Base-by-base conservation (phyloP, 1,140 invertebrate genomes). In the Rhopalosiphum padi region DNA sequence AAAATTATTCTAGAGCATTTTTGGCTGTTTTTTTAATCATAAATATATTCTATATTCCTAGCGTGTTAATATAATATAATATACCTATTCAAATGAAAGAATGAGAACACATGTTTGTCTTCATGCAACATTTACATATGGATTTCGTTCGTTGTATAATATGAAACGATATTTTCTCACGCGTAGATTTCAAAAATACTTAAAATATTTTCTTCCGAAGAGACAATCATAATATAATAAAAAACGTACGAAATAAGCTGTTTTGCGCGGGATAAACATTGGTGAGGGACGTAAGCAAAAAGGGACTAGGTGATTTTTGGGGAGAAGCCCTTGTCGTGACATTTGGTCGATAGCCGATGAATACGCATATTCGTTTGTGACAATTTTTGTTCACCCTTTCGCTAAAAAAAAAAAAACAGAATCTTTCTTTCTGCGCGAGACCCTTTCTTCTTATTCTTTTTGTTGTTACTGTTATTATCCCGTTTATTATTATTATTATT, bases 341-440 rank as follows among this genome's bases (percentile, higher is more conserved):
- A 93, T 93, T 93, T 22, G 48, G 82, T 93, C 35, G 77, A 53
- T 51, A 82, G 91, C 9, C 82, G 82, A 41, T 43, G 91, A 93
- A 86, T 83, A 93, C 91, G 91, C 91, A 93, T 93, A 93, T 92
- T 77, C 68, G 77, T 51, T 83, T 53, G 91, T 93, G 35, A 53
- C 48, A 51, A 93, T 86, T 85, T 93, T 90, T 1, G 82, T 93
- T 85, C 91, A 93, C 91, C 91, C 91, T 93, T 93, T 93, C 48
- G 21, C 23, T 35, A 85, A 43, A 60, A 90, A 90, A 90, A 90
- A 90, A 90, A 90, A 37, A 53, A 48, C 48, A 48, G 35, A 88
- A 43, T 43, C 89, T 68, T 41, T 90, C 60, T 68, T 90, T 68
- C 30, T 35, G 35, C 25, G 5, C 53, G 25, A 30, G 37, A 90